Evolutionary conservation across 2,797 vertebrate species (phyloP).

Genomic region (Neosilurus hyrtlii): DNA sequence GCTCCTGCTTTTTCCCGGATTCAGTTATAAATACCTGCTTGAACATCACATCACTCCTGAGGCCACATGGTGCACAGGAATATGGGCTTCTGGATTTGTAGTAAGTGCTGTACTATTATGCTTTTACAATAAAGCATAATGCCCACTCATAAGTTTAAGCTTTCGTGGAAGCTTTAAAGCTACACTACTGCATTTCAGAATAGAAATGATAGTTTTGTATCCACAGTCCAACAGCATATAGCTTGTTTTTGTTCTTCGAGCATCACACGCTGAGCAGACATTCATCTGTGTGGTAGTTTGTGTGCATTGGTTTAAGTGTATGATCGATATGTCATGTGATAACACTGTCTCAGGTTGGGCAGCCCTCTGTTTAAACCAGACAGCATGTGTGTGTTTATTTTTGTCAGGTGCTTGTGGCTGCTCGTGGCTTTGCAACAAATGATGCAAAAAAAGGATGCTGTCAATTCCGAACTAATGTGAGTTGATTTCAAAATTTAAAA

Average conservation of each 20-base stretch:
- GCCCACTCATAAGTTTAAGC: not conserved
- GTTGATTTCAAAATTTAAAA: not conserved
- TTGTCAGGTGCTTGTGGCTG: constrained; percentile 68
- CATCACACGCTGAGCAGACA: not conserved
- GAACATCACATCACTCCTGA: constrained; percentile 73
- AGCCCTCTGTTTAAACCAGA: not conserved
- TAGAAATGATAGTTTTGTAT: not conserved
- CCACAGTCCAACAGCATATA: not conserved
- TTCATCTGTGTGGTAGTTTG: not conserved
- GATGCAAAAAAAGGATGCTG: constrained; percentile 67
- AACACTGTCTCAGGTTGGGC: not conserved
- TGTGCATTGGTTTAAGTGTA: not conserved
- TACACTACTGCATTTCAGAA: not conserved
- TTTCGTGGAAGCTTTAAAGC: not conserved
- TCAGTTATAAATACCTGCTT: constrained; percentile 65
- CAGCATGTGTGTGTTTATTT: constrained; percentile 29
- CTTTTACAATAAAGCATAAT: not conserved
- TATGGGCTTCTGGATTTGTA: constrained; percentile 74
- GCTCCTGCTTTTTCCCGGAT: constrained; percentile 71
- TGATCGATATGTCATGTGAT: constrained; percentile 19
- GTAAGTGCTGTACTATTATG: constrained; percentile 49
- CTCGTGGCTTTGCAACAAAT: constrained; percentile 59
- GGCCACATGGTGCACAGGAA: constrained; percentile 68
- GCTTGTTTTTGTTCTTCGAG: not conserved
- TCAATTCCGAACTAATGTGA: constrained; percentile 68